phyloP scores from a whole-genome alignment of 1,140 invertebrate genomes.

The Tetraneura akinire region DNA sequence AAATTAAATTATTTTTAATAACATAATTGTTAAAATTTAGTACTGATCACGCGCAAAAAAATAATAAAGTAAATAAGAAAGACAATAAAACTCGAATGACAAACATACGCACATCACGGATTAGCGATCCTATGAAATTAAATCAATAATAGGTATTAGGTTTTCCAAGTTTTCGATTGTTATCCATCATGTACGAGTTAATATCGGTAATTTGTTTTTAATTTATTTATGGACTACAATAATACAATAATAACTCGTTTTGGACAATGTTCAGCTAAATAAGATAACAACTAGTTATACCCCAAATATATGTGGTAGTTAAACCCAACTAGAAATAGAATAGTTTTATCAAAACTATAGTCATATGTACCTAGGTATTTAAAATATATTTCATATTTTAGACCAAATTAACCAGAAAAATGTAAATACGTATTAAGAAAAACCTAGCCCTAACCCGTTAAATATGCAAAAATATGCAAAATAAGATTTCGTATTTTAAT shows the following conservation, averaged over 20 bases:
- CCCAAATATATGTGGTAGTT: neutral
- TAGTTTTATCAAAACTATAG: no score
- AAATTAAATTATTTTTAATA: no score
- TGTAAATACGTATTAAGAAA: no score
- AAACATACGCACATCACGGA: neutral
- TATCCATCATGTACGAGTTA: neutral
- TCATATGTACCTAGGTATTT: no score
- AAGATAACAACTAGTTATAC: neutral
- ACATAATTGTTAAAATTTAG: no score
- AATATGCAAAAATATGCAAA: no score
- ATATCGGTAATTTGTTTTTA: neutral
- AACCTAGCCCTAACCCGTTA: no score
- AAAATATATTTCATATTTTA: neutral
- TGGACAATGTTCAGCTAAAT: neutral
- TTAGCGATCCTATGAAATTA: neutral
- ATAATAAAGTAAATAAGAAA: no score
- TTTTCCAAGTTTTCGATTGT: neutral
- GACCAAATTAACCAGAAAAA: neutral
- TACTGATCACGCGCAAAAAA: no score
- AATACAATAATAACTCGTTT: neutral
- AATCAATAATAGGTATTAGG: no score
- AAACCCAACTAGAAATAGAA: conserved; percentile 3
- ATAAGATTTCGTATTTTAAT: no score
- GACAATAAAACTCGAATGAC: no score
- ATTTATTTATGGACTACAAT: neutral